These are phyloP conservation scores for Trachops cirrhosus DNA, from an alignment of 2,797 vertebrate species.

Conservation along the genomic window DNA sequence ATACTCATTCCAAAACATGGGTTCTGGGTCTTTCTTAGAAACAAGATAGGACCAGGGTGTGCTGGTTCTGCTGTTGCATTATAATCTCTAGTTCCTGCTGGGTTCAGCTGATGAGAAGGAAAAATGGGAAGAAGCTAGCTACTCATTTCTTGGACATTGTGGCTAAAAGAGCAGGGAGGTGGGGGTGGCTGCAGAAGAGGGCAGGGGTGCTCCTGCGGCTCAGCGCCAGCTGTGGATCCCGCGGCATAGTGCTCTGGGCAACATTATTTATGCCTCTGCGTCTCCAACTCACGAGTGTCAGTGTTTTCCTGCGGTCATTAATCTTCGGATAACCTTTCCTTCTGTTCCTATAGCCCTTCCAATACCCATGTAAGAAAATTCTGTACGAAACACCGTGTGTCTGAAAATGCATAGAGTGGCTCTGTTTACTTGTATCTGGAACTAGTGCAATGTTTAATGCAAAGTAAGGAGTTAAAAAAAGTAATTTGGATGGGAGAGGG, in stretches of 20 bases:
- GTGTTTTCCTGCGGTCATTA: neutral
- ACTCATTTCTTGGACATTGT: neutral
- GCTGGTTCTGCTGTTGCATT: neutral
- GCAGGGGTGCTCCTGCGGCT: neutral
- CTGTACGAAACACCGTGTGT: neutral
- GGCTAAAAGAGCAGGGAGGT: too few relatives aligned
- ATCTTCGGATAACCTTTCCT: neutral
- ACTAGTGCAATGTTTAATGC: neutral
- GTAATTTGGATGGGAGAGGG: neutral
- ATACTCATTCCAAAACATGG: neutral
- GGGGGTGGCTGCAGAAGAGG: neutral
- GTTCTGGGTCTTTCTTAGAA: neutral
- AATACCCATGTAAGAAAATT: neutral
- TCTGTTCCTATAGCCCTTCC: neutral
- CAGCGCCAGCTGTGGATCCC: neutral
- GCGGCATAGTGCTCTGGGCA: neutral
- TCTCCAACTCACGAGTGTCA: neutral
- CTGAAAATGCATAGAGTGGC: neutral
- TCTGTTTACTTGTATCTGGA: neutral
- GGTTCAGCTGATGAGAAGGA: neutral
- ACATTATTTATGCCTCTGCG: too few relatives aligned
- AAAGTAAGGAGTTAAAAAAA: neutral
- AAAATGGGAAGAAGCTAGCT: neutral
- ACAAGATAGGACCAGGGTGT: neutral
- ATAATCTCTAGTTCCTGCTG: neutral